Base-by-base conservation (phyloP, 2,888 invertebrate species). In the Sesia bembeciformis region DNA sequence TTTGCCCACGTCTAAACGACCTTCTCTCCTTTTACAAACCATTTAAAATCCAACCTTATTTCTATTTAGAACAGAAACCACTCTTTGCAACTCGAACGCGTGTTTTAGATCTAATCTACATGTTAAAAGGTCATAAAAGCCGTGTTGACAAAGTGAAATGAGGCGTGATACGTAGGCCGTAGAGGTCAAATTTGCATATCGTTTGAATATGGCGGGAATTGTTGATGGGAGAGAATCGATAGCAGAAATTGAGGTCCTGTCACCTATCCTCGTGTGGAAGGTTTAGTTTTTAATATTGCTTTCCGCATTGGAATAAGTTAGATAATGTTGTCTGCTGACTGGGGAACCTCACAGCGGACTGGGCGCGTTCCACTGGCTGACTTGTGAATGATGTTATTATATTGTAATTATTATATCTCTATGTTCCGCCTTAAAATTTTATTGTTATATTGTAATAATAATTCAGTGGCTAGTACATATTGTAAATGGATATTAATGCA, bases 221-320 rank as follows among this genome's bases (percentile, higher is more conserved):
- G 61, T 64, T 58, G 57, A 63, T 58, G 61, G 52, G 40, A 39
- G 4, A 58, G 66, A 75, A 80, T 81, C 81, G 76, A 81, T 81
- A 81, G 68, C 62, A 70, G 70, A 70, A 77, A 78, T 77, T 73
- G 78, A 68, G 75, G 72, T 70, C 61, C 71, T 70, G 76, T 74
- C 79, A 77, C 75, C 72, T 65, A 62, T 68, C 59, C 60, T 62
- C 61, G 67, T 54, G 58, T 55, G 58, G 63, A 60, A 59, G 61
- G 61, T 65, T 65, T 59, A 62, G 57, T 67, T 70, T 72, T 74
- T 74, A 50, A 50, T 50, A 50, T 50, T 50, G 8, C 50, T 7
- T 50, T 8, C 46, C 8, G 23, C 23, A 23, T 23, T 23, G 23
- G 23, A 23, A 23, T 23, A 23, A 23, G 23, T 23, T 23, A 23